Evolutionary conservation across 2,888 invertebrate species (phyloP).

Genomic region (Caenorhabditis wallacei): DNA sequence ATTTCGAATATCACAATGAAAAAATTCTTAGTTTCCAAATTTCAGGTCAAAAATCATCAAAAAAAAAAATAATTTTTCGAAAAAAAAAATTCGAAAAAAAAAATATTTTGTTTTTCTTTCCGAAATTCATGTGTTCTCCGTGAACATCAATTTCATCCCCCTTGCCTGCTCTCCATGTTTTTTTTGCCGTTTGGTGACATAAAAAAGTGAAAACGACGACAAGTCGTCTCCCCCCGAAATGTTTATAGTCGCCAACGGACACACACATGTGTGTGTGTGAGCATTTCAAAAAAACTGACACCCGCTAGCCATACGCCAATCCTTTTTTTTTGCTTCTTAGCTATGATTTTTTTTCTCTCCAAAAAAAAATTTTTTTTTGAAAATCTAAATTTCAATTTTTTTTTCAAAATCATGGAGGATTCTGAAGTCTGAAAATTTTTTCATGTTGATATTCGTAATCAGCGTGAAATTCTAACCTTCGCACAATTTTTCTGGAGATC

Average conservation of each 20-base stretch:
- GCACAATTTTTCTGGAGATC: background rate
- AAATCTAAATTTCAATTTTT: no score
- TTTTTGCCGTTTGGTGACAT: background rate
- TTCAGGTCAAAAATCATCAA: no score
- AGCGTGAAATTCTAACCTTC: background rate
- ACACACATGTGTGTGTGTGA: constrained; percentile 1
- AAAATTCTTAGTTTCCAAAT: background rate
- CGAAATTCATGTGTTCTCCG: background rate
- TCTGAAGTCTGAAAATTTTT: background rate
- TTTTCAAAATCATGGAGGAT: background rate
- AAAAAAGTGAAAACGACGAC: constrained; percentile 31
- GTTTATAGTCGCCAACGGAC: constrained; percentile 28
- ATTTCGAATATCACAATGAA: background rate
- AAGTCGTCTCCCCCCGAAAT: constrained; percentile 20
- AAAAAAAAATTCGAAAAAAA: background rate
- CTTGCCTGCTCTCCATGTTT: no score
- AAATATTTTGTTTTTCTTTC: background rate
- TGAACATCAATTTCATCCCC: background rate
- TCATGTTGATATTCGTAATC: background rate
- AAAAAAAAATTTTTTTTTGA: background rate
- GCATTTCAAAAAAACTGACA: constrained; percentile 7
- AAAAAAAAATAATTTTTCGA: background rate
- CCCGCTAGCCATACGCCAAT: no score
- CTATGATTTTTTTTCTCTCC: background rate
- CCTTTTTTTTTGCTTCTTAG: background rate